Conservation (phyloP, 2,113 vertebrate genomes). For the Bubo bubo region DNA sequence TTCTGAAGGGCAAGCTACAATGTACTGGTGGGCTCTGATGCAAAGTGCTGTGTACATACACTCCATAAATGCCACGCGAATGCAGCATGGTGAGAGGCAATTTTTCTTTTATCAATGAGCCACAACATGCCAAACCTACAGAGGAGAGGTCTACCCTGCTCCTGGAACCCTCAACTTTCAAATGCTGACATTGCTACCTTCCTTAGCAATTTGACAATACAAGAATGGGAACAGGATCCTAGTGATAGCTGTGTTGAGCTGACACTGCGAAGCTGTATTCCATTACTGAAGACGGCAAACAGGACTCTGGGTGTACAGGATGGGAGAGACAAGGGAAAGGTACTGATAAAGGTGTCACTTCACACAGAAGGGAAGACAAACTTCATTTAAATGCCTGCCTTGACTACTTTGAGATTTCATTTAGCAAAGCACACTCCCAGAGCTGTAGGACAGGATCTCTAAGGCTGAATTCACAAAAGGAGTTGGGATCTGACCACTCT, state of each 20-base stretch:
- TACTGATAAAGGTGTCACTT: background rate
- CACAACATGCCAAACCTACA: fast-evolving
- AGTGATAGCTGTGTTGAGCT: background rate
- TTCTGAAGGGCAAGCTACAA: background rate
- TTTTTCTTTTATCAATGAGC: background rate
- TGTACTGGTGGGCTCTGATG: background rate
- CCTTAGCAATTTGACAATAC: background rate
- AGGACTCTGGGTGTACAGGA: background rate
- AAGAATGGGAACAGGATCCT: background rate
- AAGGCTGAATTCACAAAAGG: background rate
- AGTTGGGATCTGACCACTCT: background rate
- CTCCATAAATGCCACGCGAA: background rate
- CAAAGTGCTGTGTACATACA: background rate
- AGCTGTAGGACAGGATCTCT: background rate
- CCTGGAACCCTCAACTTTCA: background rate
- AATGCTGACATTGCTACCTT: background rate
- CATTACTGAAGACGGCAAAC: background rate
- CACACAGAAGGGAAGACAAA: background rate
- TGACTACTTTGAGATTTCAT: background rate
- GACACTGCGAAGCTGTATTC: background rate
- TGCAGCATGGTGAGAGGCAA: fast-evolving
- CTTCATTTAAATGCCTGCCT: background rate
- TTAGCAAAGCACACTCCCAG: background rate
- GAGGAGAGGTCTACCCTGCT: background rate
- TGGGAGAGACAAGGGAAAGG: background rate